Evolutionary conservation across 2,888 invertebrate genomes (phyloP), one percentile per base, ranked within the genome.

Genomic region (Nysson spinosus): DNA sequence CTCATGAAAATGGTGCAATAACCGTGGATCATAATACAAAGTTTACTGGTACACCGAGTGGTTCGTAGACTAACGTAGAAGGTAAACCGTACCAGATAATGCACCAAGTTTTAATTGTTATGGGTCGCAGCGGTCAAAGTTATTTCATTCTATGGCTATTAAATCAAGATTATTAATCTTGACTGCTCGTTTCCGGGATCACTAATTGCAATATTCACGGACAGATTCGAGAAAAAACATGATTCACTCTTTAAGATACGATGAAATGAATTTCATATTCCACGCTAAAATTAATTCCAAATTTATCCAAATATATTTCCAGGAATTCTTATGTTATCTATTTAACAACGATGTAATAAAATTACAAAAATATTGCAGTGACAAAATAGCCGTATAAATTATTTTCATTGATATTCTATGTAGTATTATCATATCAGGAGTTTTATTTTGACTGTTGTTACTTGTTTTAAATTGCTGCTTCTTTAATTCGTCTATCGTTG

Each of bases 51-150:
- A 65, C 67, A 67, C 50, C 56, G 51, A 58, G 57, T 52, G 46
- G 54, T 39, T 28, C 55, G 54, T 24, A 51, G 46, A 47, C 52
- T 49, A 62, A 46, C 49, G 51, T 28, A 40, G 44, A 55, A 43
- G 54, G 56, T 35, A 56, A 63, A 39, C 50, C 61, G 52, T 50
- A 68, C 35, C 52, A 69, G 63, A 74, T 78, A 78, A 70, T 72
- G 72, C 65, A 49, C 69, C 65, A 82, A 83, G 79, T 83, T 83
- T 81, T 81, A 83, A 83, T 83, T 81, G 81, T 82, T 80, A 80
- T 79, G 73, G 75, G 73, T 77, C 71, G 75, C 74, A 67, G 39
- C 43, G 52, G 62, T 47, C 47, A 42, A 50, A 56, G 68, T 72
- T 74, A 71, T 74, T 75, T 71, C 63, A 44, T 32, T 54, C 22